Base-by-base conservation (phyloP, 2,888 invertebrate species). In the Muscina levida region DNA sequence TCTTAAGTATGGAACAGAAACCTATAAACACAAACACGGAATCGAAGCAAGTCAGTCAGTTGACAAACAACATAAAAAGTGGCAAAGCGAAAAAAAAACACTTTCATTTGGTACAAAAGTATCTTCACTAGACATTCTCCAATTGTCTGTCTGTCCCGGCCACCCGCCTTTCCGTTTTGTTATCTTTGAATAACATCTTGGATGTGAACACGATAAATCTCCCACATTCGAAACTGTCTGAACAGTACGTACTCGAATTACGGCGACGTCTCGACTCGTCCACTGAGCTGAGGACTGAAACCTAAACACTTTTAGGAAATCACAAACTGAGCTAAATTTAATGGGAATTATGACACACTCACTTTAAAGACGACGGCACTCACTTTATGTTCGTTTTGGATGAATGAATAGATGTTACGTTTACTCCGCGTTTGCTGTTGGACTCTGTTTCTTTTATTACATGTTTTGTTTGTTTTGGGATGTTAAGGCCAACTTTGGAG, bases 101-200 rank as follows among this genome's bases (percentile, higher is more conserved):
- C 37, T 15, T 15, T 2, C 48, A 48, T 26, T 1, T 22, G 31
- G 1, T 31, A 1, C 2, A 31, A 57, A 57, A 8, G 15, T 57
- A 31, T 57, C 57, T 31, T 17, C 26, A 31, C 15, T 26, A n/a
- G 2, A 26, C 10, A 48, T 17, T 8, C 5, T 53, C 5, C n/a
- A 17, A 17, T 56, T 1, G 56, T 26, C 56, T 3, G 26, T 22
- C 51, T 22, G 51, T 8, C 51, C 15, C 57, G 1, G 17, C 26
- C 15, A 31, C 15, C 15, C 26, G 22, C 13, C 13, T 53, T 5
- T 53, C 53, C 26, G 57, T 1, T 6, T 39, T 37, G 48, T 11
- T 67, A 67, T 67, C 67, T 67, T 53, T 51, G 67, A 67, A 67
- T 67, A 51, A 51, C 51, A 67, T 67, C 67, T 67, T 37, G 51